These are phyloP conservation scores for Casuarius casuarius DNA, from an alignment of 2,113 vertebrate genomes.

Conservation along the genomic window DNA sequence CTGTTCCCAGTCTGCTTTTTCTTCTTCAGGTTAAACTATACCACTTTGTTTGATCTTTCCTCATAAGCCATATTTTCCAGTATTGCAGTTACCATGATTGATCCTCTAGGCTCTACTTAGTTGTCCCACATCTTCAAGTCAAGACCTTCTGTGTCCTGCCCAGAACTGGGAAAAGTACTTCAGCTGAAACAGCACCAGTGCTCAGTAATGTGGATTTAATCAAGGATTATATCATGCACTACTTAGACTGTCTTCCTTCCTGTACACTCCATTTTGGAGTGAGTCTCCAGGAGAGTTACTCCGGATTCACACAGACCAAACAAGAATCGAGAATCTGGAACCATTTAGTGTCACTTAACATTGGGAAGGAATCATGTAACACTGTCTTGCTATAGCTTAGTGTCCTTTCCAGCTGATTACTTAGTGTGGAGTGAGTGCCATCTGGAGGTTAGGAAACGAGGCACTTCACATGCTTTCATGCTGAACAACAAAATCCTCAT, in stretches of 20 bases:
- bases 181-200: not conserved
- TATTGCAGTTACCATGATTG: not conserved
- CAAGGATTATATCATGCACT: not conserved
- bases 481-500: not conserved
- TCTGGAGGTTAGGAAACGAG: constrained; percentile 21
- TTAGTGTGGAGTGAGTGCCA: constrained; percentile 42
- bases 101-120: not conserved
- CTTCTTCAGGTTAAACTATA: not conserved
- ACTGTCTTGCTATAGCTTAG: not conserved
- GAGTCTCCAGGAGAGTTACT: not conserved
- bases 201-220: not conserved
- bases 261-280: not conserved
- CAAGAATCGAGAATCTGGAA: not conserved
- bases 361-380: not conserved
- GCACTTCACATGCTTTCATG: not conserved
- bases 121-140: not conserved
- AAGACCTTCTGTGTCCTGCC: not conserved
- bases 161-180: not conserved
- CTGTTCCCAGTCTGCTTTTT: not conserved
- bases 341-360: not conserved
- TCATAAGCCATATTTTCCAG: rapidly evolving
- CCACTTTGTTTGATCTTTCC: not conserved
- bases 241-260: not conserved
- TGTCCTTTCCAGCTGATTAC: not conserved
- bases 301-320: not conserved